Base-by-base conservation (phyloP, 2,797 vertebrate species). In the Psittacula echo region DNA sequence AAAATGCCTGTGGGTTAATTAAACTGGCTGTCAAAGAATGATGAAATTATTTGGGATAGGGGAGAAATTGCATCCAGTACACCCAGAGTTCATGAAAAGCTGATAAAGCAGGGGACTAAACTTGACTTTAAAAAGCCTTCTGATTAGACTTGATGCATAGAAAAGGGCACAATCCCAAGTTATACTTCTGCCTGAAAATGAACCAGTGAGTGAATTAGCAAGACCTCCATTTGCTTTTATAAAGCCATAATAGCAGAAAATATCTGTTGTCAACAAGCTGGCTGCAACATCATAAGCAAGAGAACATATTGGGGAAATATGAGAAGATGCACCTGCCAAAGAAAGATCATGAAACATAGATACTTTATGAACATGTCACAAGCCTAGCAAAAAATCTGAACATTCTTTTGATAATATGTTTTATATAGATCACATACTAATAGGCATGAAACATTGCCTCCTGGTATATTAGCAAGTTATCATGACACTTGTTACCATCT, bases 1-100 rank as follows among this genome's bases (percentile, higher is more conserved):
- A 45, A 87, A 67, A 64, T 68, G 53, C 39, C 42, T 78, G 45
- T 84, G 42, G 66, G 50, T 96, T 94, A 95, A 94, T 96, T 94
- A 95, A 92, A 84, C 53, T 42, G n/a, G 9, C 50, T 72, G 87
- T 85, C 89, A 92, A 91, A 73, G 30, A 86, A 84, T 86, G 51
- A 95, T 66, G 24, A 93, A 93, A 92, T 86, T 0, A 93, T 92
- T 90, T 92, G 48, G 70, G 62, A 73, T 66, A 84, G 13, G 30
- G 45, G 32, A 91, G n/a, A 87, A 83, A 91, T 47, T 88, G 27
- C 23, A 90, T 60, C 15, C 41, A 89, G 54, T 61, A 56, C 53
- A 85, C 64, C 27, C 7, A 65, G 75, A 85, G 75, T 89, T 92
- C 66, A 77, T 77, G 21, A 77, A 89, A 94, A 90, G 5, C 5